Evolutionary conservation across 1,140 invertebrate species (phyloP).

Genomic region (Ceratina australensis): DNA sequence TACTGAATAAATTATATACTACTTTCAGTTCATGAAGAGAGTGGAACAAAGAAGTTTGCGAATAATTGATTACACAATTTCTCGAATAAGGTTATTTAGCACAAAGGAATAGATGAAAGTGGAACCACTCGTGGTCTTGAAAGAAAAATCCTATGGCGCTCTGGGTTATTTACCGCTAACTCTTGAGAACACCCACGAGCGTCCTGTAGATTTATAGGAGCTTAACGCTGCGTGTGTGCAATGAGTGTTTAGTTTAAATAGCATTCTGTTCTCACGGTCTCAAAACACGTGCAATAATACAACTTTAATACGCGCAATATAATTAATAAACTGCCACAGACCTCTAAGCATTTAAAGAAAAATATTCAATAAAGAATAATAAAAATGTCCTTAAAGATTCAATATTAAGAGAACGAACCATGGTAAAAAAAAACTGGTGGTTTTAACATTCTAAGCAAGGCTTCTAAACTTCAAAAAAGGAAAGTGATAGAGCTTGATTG

Average conservation of each 20-base stretch:
- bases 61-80: neutral
- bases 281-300: neutral
- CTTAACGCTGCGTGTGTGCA: neutral
- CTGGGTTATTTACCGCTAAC: slow-evolving; percentile 2
- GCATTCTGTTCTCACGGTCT: neutral
- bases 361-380: neutral
- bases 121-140: neutral
- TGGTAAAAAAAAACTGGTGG: neutral
- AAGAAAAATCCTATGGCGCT: neutral
- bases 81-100: neutral
- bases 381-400: too few relatives aligned
- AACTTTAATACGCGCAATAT: too few relatives aligned
- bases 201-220: slow-evolving; percentile 3
- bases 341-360: too few relatives aligned
- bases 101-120: neutral
- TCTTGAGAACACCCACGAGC: neutral
- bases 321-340: too few relatives aligned
- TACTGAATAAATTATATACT: too few relatives aligned
- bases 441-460: slow-evolving; percentile 21
- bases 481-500: slow-evolving; percentile 12
- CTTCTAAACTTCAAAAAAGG: neutral
- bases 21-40: too few relatives aligned
- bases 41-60: too few relatives aligned
- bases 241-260: slow-evolving; percentile 20
- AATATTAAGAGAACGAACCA: too few relatives aligned